phyloP scores from a whole-genome alignment of 2,797 vertebrate species.

The Mus spretus region DNA sequence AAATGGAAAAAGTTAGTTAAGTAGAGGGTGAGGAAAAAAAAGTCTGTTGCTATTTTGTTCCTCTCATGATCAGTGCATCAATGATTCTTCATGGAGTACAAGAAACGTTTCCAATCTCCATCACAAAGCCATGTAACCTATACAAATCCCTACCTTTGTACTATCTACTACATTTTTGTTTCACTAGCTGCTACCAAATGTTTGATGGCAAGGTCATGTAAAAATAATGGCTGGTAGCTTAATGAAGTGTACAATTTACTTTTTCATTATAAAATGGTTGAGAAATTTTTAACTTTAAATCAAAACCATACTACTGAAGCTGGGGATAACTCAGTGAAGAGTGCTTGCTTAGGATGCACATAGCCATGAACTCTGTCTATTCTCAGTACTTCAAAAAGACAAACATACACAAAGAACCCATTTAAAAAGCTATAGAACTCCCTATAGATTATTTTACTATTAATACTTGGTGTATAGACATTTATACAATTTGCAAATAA shows the following conservation, averaged over 20 bases:
- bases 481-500: conserved; percentile 12
- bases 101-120: background rate
- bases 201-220: background rate
- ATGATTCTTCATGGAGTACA: background rate
- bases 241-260: conserved; percentile 15
- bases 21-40: background rate
- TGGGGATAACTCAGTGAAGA: background rate
- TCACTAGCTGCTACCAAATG: background rate
- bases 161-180: conserved; percentile 13
- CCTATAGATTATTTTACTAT: conserved; percentile 13
- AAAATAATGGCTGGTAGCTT: background rate
- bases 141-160: background rate
- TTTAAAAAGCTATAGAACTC: conserved; percentile 18
- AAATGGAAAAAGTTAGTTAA: background rate
- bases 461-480: conserved; percentile 50
- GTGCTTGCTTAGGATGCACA: background rate
- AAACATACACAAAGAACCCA: background rate
- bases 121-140: background rate
- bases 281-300: conserved; percentile 13
- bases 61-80: background rate
- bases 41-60: background rate
- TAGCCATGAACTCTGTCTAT: background rate
- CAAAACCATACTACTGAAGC: background rate
- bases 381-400: background rate
- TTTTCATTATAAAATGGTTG: background rate